Base-by-base conservation (phyloP, 2,797 vertebrate genomes). In the Arctocebus calabarensis region DNA sequence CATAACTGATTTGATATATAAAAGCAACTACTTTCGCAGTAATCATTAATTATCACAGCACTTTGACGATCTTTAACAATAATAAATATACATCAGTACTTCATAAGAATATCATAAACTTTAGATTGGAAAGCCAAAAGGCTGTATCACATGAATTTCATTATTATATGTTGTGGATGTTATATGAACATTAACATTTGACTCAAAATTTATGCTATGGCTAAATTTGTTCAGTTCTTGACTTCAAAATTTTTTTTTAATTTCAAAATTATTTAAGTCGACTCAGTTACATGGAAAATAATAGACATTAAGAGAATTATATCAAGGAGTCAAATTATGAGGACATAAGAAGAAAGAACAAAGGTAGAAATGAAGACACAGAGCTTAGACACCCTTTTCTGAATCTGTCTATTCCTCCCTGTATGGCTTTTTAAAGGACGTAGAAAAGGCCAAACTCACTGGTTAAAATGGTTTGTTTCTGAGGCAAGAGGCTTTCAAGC, bases 381-480 rank as follows among this genome's bases (percentile, higher is more conserved):
- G 34, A 37, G 52, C 32, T 19, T 1, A 25, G 34, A 16, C 2
- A 7, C n/a, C 29, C 6, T 66, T 37, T 78, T 52, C 70, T 29
- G 1, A 20, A 40, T 77, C 82, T 9, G 5, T 17, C 0, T 40
- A 40, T 55, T 71, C 22, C 75, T 64, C 52, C 6, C 29, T 71
- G 2, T 7, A 29, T 12, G 8, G 57, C 32, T 87, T 90, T 73
- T 57, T 34, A 84, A 91, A 88, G 84, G 74, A 83, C 25, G n/a
- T n/a, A 34, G 19, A 59, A 93, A 55, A 43, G 2, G 32, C 52
- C 70, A 43, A 81, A 86, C 23, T 62, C 59, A 37, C 20, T 22
- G 14, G 45, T 59, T 66, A 93, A 91, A 96, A 90, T 96, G 70
- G 43, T 93, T 93, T 92, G 66, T 68, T 88, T 94, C 81, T 68